Conservation (phyloP, 2,113 vertebrate species). For the Phaethornis superciliosus region DNA sequence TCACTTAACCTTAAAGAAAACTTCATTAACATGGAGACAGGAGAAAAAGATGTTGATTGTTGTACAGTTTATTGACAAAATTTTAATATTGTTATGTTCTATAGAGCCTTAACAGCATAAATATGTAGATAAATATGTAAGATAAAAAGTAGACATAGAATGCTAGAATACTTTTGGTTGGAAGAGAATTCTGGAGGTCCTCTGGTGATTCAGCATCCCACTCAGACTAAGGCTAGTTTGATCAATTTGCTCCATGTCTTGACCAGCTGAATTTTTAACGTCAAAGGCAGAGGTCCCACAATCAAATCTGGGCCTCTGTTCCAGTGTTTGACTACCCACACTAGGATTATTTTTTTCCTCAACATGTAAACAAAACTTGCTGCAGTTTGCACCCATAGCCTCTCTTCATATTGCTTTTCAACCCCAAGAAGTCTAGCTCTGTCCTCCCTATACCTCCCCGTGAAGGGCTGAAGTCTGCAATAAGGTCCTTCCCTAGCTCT, state of each 20-base stretch:
- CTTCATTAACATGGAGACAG: background rate
- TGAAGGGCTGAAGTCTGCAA: background rate
- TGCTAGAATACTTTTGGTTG: background rate
- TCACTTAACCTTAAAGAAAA: background rate
- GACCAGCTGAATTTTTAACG: background rate
- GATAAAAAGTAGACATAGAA: background rate
- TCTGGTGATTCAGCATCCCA: background rate
- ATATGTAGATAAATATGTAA: background rate
- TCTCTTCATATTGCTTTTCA: background rate
- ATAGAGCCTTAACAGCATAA: background rate
- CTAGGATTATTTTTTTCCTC: background rate
- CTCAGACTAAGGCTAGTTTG: background rate
- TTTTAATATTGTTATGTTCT: background rate
- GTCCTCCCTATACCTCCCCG: background rate
- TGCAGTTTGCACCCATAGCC: background rate
- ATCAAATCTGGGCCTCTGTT: background rate
- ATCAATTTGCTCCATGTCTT: background rate
- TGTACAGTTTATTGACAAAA: background rate
- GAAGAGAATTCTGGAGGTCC: background rate
- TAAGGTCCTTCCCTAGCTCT: background rate
- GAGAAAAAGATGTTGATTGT: background rate
- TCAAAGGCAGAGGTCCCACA: background rate
- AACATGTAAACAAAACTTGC: background rate
- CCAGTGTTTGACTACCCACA: background rate
- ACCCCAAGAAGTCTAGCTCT: background rate